Base-by-base conservation (phyloP, 2,888 invertebrate genomes). In the Volucella inflata region DNA sequence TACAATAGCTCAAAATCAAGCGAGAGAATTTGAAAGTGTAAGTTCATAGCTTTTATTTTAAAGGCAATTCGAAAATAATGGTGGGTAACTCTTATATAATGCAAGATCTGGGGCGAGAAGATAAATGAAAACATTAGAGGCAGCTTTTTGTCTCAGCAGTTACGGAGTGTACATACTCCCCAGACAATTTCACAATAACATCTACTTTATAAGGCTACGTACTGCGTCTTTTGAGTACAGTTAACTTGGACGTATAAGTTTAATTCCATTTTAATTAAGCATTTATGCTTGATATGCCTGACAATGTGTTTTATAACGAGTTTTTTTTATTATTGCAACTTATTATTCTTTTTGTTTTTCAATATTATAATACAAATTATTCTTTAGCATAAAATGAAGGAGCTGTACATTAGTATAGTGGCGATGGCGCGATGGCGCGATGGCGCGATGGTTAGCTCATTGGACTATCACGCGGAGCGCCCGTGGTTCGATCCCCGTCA, bases 201-300 rank as follows among this genome's bases (percentile, higher is more conserved):
- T 80, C 72, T 46, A 48, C 62, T 62, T 74, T 51, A 74, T 80
- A 53, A 68, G 44, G 48, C 48, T 65, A 65, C n/a, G 44, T 65
- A 42, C 57, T 59, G 10, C 40, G 60, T 60, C 48, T 51, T 48
- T 46, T 44, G 67, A 65, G 53, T 42, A 62, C 53, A 30, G 36
- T 55, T 53, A 53, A 38, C 30, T 55, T 55, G 50, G 59, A 68
- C 62, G 50, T 30, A 71, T 76, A 88, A 89, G 89, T 89, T 89
- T 90, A 89, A 90, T 90, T 88, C 89, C 88, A 90, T 90, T 90
- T 90, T 90, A 90, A 90, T 90, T 90, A 89, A 89, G 89, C 88
- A 88, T 88, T 87, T 87, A 87, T 88, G 87, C 88, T 82, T 0
- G 44, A 44, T 6, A 30, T 30, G 44, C 44, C n/a, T n/a, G 2